Base-by-base conservation (phyloP, 2,113 vertebrate genomes). In the Hemiprocne comata region DNA sequence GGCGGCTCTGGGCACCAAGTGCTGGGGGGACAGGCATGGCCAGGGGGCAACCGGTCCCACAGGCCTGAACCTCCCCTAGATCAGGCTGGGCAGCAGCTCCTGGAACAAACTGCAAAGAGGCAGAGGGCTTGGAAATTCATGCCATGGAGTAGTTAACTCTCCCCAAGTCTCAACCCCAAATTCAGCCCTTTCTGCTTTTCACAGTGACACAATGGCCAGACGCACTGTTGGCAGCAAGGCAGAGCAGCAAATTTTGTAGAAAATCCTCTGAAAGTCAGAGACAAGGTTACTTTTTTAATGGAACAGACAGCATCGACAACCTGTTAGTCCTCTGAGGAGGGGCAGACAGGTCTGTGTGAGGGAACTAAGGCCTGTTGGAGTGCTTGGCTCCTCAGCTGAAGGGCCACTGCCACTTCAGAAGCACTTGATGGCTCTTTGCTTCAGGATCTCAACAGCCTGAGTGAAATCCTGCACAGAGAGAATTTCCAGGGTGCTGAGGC, bases 351-450 rank as follows among this genome's bases (percentile, higher is more conserved):
- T 78, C 90, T 3, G 3, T 26, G 53, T 1, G 1, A 78, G 29
- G 76, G 86, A 93, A 92, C 67, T 90, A 84, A 93, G 79, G 53
- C 69, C 60, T 24, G 69, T 5, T 93, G 72, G 77, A 96, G 95
- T 60, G 86, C 76, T 66, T 76, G 48, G 53, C 34, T 80, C 93
- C 83, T 89, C 70, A 58, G 89, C 94, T 96, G 38, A 17, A 96
- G 95, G 93, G 93, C 95, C 79, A 84, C 91, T 55, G 34, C 72
- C 86, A 89, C 95, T 95, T 81, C 86, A 96, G 86, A 60, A 71
- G 31, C 94, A 90, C 95, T 95, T n/a, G 83, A 94, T 60, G 72
- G 80, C 36, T 34, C 84, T 95, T 89, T 48, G 73, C 73, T 82
- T 82, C 87, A 91, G 1, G 21, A 95, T 91, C 89, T 94, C 76